phyloP scores from a whole-genome alignment of 2,113 vertebrate species.

The Shinisaurus crocodilurus region DNA sequence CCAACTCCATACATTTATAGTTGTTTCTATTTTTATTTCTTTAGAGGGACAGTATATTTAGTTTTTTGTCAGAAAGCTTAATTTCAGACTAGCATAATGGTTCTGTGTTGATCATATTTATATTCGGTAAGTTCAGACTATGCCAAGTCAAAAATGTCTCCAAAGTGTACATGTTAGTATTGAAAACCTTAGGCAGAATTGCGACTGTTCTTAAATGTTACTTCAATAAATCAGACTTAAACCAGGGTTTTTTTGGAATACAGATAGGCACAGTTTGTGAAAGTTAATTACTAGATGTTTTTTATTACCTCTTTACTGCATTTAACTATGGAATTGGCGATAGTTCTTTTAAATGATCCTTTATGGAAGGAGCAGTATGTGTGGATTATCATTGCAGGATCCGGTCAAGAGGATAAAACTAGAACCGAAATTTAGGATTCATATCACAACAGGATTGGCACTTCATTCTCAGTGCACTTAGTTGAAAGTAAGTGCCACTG shows the following conservation, averaged over 20 bases:
- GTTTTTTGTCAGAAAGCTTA: not conserved
- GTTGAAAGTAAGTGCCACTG: not conserved
- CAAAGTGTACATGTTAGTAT: not conserved
- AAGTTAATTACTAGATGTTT: not conserved
- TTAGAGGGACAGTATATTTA: not conserved
- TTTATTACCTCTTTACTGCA: not conserved
- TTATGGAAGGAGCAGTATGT: not conserved
- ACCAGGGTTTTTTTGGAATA: slow-evolving; percentile 26
- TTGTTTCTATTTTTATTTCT: slow-evolving; percentile 10
- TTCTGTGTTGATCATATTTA: not conserved
- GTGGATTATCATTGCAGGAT: not conserved
- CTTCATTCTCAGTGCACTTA: not conserved
- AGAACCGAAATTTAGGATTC: not conserved
- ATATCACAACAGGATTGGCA: not conserved
- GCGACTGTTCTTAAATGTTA: not conserved
- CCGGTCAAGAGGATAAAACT: not conserved
- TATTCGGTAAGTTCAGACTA: not conserved
- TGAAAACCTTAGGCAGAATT: not conserved
- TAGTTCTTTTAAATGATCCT: not conserved
- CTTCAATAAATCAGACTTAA: not conserved
- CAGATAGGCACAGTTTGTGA: not conserved
- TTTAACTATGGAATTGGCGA: not conserved
- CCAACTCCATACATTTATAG: not conserved
- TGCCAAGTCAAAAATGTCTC: not conserved
- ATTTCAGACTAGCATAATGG: not conserved